phyloP scores from a whole-genome alignment of 1,140 invertebrate genomes.

The Heliconius eleuchia region DNA sequence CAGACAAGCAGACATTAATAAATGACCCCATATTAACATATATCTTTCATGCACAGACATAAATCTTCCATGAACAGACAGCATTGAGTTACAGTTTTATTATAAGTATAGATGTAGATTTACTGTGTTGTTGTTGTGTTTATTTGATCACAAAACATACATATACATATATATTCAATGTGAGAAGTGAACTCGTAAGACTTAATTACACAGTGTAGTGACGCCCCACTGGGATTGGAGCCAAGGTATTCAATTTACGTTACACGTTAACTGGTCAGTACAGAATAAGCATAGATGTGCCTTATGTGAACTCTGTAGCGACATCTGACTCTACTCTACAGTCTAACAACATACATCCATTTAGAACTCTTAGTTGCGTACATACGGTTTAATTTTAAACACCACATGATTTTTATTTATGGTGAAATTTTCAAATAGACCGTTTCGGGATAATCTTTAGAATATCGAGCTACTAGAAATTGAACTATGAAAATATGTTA shows the following conservation, averaged over 20 bases:
- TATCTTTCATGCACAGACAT: too few relatives aligned
- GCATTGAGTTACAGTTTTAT: too few relatives aligned
- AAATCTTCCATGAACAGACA: too few relatives aligned
- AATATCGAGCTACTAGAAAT: background rate
- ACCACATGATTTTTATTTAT: background rate
- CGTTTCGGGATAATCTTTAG: background rate
- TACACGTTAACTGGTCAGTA: conserved; percentile 27
- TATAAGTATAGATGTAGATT: too few relatives aligned
- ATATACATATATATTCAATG: background rate
- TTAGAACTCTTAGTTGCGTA: background rate
- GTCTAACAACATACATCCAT: background rate
- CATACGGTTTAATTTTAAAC: background rate
- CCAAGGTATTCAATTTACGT: conserved; percentile 45
- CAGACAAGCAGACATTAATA: too few relatives aligned
- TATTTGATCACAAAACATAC: too few relatives aligned
- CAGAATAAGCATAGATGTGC: conserved; percentile 16
- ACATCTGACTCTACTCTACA: background rate
- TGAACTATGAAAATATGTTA: background rate
- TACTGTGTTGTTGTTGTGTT: too few relatives aligned
- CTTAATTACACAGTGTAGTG: conserved; percentile 28
- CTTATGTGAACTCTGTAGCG: conserved; percentile 12
- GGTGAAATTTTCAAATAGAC: background rate
- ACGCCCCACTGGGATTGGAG: conserved; percentile 36
- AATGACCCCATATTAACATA: too few relatives aligned
- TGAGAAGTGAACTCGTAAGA: conserved; percentile 18